These are phyloP conservation scores for Brachyalestes nurse DNA, from an alignment of 2,797 vertebrate genomes.

Conservation along the genomic window DNA sequence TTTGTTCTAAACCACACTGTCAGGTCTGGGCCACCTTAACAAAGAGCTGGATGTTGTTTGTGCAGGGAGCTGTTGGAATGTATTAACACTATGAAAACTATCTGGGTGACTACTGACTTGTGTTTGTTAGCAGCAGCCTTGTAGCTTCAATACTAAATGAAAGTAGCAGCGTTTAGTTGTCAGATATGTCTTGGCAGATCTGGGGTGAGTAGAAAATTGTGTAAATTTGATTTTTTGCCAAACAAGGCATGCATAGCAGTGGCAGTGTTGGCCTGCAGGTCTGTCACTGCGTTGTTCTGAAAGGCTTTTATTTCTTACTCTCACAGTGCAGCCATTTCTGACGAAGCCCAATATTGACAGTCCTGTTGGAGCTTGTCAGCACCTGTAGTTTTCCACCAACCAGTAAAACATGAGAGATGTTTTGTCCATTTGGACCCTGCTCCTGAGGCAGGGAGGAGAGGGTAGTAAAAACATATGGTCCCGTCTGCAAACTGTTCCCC, in stretches of 20 bases:
- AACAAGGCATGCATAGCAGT: neutral
- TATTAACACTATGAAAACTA: too few species aligned
- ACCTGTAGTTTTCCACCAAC: slow-evolving; percentile 59
- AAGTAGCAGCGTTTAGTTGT: too few species aligned
- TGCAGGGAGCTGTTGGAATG: too few species aligned
- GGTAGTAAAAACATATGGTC: slow-evolving; percentile 34
- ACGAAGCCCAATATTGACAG: slow-evolving; percentile 54
- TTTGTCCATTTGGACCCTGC: slow-evolving; percentile 29
- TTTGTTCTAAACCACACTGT: too few species aligned
- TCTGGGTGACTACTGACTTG: too few species aligned
- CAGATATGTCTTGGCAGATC: too few species aligned
- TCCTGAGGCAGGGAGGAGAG: slow-evolving; percentile 20
- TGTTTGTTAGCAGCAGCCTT: too few species aligned
- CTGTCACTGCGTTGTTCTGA: neutral
- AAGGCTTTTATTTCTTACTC: slow-evolving; percentile 17
- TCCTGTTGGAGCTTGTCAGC: slow-evolving; percentile 53
- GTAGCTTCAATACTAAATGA: too few species aligned
- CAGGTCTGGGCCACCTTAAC: too few species aligned
- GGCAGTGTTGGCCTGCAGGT: neutral
- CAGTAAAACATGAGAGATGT: slow-evolving; percentile 35
- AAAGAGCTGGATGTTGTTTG: too few species aligned
- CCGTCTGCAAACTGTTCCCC: slow-evolving; percentile 28
- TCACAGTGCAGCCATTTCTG: slow-evolving; percentile 55
- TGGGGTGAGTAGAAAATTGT: too few species aligned
- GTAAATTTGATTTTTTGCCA: neutral